Evolutionary conservation across 2,797 vertebrate genomes (phyloP), one percentile per base, ranked within the genome.

Genomic region (Gouania willdenowi): DNA sequence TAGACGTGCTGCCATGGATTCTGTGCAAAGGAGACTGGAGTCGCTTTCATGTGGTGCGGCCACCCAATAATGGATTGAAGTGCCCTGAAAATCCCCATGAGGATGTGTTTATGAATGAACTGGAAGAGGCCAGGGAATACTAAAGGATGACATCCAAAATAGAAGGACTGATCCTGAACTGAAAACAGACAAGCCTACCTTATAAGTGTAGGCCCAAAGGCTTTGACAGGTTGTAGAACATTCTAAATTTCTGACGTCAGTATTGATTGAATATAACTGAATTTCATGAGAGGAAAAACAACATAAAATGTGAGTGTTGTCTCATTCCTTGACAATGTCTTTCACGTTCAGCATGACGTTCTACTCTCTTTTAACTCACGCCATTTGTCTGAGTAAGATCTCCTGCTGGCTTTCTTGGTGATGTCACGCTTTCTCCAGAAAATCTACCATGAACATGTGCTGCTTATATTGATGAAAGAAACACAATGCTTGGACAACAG

Each of bases 11-110:
- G 71, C 95, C 93, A 4, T 97, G 94, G 94, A 93, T 97, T 74
- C 85, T 94, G 32, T 97, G 95, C 79, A 95, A 94, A 58, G 94
- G 93, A 0, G 93, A 96, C 85, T 97, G 95, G 95, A 98, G 92
- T 73, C 89, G 91, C n/a, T 94, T 94, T 65, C 93, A 96, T 0
- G 76, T 79, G 0, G 85, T 91, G 40, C 82, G 93, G 19, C 92
- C 94, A 2, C 94, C 95, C 47, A 96, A 94, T 74, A 96, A 94
- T 0, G 93, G 92, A 30, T 66, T 79, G 2, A 79, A 31, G 23
- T 98, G 93, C 15, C 71, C 85, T 0, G 90, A 92, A 69, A 97
- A 94, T 73, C 93, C 94, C 0, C 34, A 85, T 0, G 88, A 94
- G 62, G 91, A 92, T 1, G 90, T 94, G 42, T 96, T 93, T 55